Evolutionary conservation across 2,113 vertebrate species (phyloP).

Genomic region (Python bivittatus): DNA sequence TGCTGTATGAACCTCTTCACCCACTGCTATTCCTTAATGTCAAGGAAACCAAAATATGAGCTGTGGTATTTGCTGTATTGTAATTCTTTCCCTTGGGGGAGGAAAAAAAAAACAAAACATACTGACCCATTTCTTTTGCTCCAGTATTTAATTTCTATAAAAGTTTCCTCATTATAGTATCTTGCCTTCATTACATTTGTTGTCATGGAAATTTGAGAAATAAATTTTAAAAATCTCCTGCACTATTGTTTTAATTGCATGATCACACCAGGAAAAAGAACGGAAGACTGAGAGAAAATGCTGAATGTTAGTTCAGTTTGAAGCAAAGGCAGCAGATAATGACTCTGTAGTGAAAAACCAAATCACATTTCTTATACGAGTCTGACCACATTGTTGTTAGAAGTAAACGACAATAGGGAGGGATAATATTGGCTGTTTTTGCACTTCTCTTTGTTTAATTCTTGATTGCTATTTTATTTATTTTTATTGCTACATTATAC

Average conservation of each 20-base stretch:
- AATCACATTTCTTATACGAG: conserved; percentile 10
- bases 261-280: conserved; percentile 42
- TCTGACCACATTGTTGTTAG: neutral
- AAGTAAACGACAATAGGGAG: neutral
- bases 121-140: neutral
- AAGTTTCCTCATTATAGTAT: neutral
- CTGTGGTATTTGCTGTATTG: neutral
- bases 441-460: neutral
- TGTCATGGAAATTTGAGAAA: conserved; percentile 73
- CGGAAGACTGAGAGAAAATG: conserved; percentile 31
- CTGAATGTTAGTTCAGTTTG: conserved; percentile 36
- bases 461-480: conserved; percentile 1
- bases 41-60: neutral
- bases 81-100: neutral
- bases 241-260: conserved; percentile 55
- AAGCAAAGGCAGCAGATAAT: conserved; percentile 43
- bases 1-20: neutral
- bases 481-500: neutral
- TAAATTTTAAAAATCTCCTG: conserved; percentile 51
- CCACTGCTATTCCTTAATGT: neutral
- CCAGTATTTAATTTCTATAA: neutral
- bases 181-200: conserved; percentile 39
- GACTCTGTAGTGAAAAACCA: conserved; percentile 30
- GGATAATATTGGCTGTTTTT: neutral
- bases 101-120: neutral